phyloP scores from a whole-genome alignment of 2,797 vertebrate species.

The Cyclopterus lumpus region DNA sequence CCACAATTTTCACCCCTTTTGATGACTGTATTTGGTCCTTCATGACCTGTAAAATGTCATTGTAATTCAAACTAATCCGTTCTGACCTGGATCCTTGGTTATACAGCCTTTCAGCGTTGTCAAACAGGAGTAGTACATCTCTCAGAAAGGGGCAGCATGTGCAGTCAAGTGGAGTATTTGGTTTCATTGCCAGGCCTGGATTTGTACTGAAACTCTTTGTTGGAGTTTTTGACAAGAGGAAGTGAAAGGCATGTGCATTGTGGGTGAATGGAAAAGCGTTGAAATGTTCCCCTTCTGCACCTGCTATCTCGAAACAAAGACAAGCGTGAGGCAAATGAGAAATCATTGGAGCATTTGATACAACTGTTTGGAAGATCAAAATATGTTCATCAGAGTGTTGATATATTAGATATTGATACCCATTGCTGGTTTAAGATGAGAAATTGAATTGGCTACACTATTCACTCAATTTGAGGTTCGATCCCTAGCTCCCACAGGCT shows the following conservation, averaged over 20 bases:
- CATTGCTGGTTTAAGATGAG: background rate
- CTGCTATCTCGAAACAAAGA: background rate
- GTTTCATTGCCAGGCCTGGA: constrained; percentile 18
- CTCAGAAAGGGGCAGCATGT: background rate
- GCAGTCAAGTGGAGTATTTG: background rate
- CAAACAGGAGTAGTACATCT: constrained; percentile 4
- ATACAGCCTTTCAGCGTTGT: background rate
- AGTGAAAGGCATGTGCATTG: constrained; percentile 33
- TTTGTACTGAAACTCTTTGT: constrained; percentile 8
- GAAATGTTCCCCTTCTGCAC: background rate
- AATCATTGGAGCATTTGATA: background rate
- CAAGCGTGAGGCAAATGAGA: background rate
- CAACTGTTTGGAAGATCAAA: background rate
- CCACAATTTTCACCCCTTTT: background rate
- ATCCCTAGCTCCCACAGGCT: no score
- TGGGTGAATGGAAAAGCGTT: background rate
- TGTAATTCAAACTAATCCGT: background rate
- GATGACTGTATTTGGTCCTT: background rate
- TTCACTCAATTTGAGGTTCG: no score
- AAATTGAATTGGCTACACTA: background rate
- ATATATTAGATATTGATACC: background rate
- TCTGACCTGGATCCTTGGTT: background rate
- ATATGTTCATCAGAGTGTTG: background rate
- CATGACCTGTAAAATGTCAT: no score
- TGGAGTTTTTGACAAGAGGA: constrained; percentile 38